Percentiles rank a stretch among this genome's conserved stretches.
phyloP scores from a whole-genome alignment of 2,888 invertebrate species.

The Melanostoma mellinum region DNA sequence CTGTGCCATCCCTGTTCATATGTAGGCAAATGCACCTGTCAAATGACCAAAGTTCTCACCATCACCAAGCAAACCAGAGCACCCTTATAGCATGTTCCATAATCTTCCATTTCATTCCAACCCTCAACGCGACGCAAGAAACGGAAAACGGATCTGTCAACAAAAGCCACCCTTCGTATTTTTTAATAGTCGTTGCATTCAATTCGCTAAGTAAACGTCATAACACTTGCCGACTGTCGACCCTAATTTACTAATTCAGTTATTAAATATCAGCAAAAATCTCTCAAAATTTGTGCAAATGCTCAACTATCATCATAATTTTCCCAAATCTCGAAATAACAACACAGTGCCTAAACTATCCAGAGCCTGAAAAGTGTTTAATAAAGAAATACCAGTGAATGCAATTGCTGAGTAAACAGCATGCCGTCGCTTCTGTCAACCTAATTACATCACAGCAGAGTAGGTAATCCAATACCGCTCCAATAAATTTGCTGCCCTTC shows the following conservation, averaged over 20 bases:
- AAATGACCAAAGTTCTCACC: slow-evolving; percentile 15
- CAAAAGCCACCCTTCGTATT: slow-evolving; percentile 33
- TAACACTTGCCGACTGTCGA: slow-evolving; percentile 44
- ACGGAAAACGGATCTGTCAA: slow-evolving; percentile 60
- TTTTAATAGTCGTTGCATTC: slow-evolving; percentile 30
- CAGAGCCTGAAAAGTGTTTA: slow-evolving; percentile 41
- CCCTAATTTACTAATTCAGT: slow-evolving; percentile 51
- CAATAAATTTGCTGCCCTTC: slow-evolving; percentile 60
- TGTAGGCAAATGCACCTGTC: slow-evolving; percentile 34
- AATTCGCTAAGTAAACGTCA: slow-evolving; percentile 62
- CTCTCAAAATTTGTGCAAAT: slow-evolving; percentile 39
- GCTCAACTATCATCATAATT: background rate
- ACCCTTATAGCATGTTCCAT: slow-evolving; percentile 44
- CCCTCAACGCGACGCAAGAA: slow-evolving; percentile 14
- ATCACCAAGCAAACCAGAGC: slow-evolving; percentile 21
- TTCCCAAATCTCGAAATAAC: slow-evolving; percentile 18
- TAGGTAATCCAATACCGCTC: slow-evolving; percentile 64
- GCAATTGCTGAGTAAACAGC: slow-evolving; percentile 51
- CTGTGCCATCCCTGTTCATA: slow-evolving; percentile 50
- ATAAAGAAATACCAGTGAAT: slow-evolving; percentile 52
- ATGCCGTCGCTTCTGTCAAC: slow-evolving; percentile 40
- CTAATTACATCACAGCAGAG: slow-evolving; percentile 51
- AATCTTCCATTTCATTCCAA: slow-evolving; percentile 55
- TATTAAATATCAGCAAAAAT: slow-evolving; percentile 31
- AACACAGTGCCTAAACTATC: background rate